Base-by-base conservation (phyloP, 2,797 vertebrate species). In the Macropodus opercularis region DNA sequence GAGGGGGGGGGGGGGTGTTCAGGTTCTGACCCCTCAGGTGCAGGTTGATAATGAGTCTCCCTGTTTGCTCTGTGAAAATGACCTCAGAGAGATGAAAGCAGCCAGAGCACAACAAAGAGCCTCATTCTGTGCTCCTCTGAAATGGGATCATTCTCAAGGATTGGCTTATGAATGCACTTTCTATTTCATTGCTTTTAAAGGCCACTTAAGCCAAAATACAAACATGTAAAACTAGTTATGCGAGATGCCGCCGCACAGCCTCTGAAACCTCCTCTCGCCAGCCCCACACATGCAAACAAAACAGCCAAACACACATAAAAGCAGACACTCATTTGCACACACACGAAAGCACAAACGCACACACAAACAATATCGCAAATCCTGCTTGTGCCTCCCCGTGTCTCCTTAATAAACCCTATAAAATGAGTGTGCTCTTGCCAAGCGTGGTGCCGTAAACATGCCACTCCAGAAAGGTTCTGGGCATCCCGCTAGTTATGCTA, bases 1-100 rank as follows among this genome's bases (percentile, higher is more conserved):
- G 42, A 42, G 57, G 69, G 87, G 78, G 87, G 90, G 88, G 91
- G 91, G 77, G 72, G 72, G 80, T 83, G 84, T 89, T 87, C 85
- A 96, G 95, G 95, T 94, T 95, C 94, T 94, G 91, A 94, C 95
- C 95, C 96, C 95, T 96, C 95, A 96, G 95, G 96, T 97, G 95
- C 95, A 94, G 93, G 92, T 95, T 95, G 95, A 95, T 97, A 98
- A 99, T 96, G 95, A 96, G 94, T 85, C 94, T 93, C 88, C 91
- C 90, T 91, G 91, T 92, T 92, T 95, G 92, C 93, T 94, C 92
- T 93, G 92, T 89, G 89, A 91, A 90, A 92, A 90, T 93, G 92
- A 92, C 94, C 91, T 88, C 93, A 93, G 94, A 93, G 93, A 92
- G 91, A 94, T 91, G 83, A 91, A 90, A 91, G 91, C 85, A 92